Evolutionary conservation across 1,140 invertebrate genomes (phyloP), one percentile per base, ranked within the genome.

Genomic region (Ceratosolen solmsi): DNA sequence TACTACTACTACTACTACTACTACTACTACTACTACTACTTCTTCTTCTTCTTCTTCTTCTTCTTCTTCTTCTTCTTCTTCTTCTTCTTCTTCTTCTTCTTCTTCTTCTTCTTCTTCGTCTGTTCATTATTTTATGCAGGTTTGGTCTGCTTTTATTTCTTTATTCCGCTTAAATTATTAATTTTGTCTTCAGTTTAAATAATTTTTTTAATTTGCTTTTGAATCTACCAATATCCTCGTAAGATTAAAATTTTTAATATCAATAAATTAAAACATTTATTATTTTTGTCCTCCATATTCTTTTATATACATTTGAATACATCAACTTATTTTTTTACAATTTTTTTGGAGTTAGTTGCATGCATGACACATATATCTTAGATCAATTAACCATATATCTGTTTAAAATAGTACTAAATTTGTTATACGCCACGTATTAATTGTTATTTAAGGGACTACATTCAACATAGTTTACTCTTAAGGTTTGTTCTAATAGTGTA

Each of bases 131-230:
- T 90, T 89, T 84, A 86, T 89, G 89, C 89, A 90, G 88, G 91
- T 92, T 92, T 91, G 88, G 90, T 90, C 89, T 83, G 84, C 90
- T 93, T 92, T 89, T 90, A 92, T 91, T 90, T 88, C 88, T 92
- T 89, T 92, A 89, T 92, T 87, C 85, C 72, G 65, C 76, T 85
- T 82, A 25, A 84, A 9, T 80, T 63, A 77, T 70, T 80, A 80
- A 49, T 84, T 79, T 75, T n/a, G n/a, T n/a, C n/a, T n/a, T n/a
- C n/a, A n/a, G n/a, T 72, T 30, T 20, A 54, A 20, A 36, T 27
- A 46, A 8, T 33, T 56, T 74, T 5, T 2, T n/a, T n/a, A n/a
- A n/a, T 75, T 60, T 11, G 27, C 60, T 84, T 75, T 63, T 63
- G 9, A 27, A 46, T 65, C 11, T 17, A 38, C 33, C 7, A 30